phyloP scores from a whole-genome alignment of 2,113 vertebrate genomes.

The Platysteira castanea region DNA sequence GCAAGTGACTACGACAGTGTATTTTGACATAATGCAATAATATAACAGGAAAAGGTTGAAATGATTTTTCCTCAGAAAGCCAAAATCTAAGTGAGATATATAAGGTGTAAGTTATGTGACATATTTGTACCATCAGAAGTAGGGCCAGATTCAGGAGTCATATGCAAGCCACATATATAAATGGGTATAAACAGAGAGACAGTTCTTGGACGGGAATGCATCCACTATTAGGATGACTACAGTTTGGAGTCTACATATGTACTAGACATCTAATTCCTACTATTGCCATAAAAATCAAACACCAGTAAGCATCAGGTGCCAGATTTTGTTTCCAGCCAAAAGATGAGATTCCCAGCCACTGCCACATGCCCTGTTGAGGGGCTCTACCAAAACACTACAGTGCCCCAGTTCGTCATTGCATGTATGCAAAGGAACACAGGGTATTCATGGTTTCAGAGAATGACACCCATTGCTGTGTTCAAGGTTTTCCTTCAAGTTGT shows the following conservation, averaged over 20 bases:
- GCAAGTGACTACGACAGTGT: neutral
- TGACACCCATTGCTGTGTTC: neutral
- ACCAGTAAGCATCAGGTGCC: neutral
- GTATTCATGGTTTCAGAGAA: neutral
- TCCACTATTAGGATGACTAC: neutral
- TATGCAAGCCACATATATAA: neutral
- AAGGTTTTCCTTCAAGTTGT: neutral
- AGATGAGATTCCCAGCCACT: neutral
- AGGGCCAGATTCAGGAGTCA: neutral
- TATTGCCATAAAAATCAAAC: neutral
- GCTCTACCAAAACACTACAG: neutral
- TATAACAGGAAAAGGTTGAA: neutral
- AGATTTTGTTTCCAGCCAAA: neutral
- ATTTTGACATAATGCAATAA: neutral
- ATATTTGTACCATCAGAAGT: neutral
- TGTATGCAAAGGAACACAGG: neutral
- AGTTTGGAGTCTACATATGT: neutral
- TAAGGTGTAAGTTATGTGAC: neutral
- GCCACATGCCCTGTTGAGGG: too few species aligned
- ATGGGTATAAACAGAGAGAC: neutral
- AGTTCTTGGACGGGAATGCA: neutral
- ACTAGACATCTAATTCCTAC: neutral
- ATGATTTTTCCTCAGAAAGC: neutral
- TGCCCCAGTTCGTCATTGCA: neutral
- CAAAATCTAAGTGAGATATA: neutral